A percentile compares a stretch with the other conserved stretches of the same genome.
phyloP scores from a whole-genome alignment of 2,797 vertebrate species.

The Cyprinella venusta region DNA sequence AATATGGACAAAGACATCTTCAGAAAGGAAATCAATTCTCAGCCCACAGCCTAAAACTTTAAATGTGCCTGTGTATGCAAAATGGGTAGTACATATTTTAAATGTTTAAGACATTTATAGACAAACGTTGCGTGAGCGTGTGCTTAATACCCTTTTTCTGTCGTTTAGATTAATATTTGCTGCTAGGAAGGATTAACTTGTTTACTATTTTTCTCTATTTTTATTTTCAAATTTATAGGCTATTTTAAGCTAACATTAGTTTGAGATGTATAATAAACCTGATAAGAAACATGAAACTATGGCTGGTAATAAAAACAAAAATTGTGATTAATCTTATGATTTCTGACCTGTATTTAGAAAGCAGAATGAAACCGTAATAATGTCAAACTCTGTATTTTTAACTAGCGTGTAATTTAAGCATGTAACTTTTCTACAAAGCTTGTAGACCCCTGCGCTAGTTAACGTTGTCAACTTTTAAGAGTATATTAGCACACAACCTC shows the following conservation, averaged over 20 bases:
- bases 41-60: neutral
- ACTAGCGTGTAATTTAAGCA: neutral
- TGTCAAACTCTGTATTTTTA: neutral
- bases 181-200: neutral
- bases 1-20: neutral
- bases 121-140: neutral
- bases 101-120: neutral
- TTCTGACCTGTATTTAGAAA: slow-evolving; percentile 7
- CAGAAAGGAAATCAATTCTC: neutral
- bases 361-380: neutral
- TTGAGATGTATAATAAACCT: neutral
- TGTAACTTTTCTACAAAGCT: neutral
- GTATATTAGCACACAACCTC: neutral
- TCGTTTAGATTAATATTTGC: neutral
- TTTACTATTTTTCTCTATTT: neutral
- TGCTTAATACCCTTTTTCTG: neutral
- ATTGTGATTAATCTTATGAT: neutral
- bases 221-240: neutral
- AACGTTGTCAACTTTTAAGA: neutral
- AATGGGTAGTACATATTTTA: neutral
- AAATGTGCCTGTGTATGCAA: neutral
- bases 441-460: neutral
- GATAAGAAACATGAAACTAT: neutral
- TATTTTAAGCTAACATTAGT: neutral
- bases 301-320: neutral